Evolutionary conservation across 2,113 vertebrate genomes (phyloP).

Genomic region (Leptosomus discolor): DNA sequence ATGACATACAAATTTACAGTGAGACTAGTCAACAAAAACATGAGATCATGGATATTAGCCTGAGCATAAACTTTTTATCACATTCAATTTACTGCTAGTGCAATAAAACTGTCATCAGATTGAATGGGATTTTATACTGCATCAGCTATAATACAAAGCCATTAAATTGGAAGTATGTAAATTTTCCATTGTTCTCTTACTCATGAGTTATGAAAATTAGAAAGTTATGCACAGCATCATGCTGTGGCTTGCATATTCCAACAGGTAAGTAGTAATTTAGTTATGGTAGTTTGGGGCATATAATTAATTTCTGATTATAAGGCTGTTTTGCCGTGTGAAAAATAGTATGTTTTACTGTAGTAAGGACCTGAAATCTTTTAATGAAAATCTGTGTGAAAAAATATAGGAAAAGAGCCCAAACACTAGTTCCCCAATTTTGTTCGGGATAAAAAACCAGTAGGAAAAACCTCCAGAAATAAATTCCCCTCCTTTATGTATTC

Average conservation of each 20-base stretch:
- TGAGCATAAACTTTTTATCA: not conserved
- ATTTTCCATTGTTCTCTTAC: not conserved
- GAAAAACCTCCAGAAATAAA: not conserved
- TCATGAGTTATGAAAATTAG: not conserved
- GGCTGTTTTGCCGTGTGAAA: not conserved
- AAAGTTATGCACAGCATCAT: not conserved
- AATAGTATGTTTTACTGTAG: not conserved
- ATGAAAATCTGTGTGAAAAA: not conserved
- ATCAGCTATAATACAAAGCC: not conserved
- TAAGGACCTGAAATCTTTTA: not conserved
- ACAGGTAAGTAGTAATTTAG: not conserved
- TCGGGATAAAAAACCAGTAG: not conserved
- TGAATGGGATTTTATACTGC: not conserved
- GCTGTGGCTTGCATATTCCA: not conserved
- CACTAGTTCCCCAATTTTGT: not conserved
- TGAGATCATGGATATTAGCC: not conserved
- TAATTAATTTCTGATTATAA: not conserved
- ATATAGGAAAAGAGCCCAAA: not conserved
- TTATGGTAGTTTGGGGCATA: not conserved
- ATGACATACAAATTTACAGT: not conserved
- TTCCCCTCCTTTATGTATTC: not conserved
- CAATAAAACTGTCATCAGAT: constrained; percentile 3
- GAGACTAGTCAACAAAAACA: not conserved
- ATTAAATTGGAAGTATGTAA: not conserved
- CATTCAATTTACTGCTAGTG: not conserved